These are phyloP conservation scores for Myoxocephalus aenaeus DNA, from an alignment of 2,797 vertebrate species.

Conservation along the genomic window DNA sequence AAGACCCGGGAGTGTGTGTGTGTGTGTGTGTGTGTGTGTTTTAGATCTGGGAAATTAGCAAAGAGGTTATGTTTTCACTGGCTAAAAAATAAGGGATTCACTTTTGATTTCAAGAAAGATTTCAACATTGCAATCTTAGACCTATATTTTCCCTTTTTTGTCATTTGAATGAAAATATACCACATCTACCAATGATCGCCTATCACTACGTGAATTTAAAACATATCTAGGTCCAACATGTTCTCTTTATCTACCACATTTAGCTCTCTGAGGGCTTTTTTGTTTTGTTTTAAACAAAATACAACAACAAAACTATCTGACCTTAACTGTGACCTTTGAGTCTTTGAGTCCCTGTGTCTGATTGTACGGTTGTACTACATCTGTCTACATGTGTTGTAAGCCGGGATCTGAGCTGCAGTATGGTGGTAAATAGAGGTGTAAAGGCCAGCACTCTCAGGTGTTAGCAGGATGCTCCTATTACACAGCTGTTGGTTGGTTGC, in stretches of 20 bases:
- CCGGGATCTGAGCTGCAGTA: constrained; percentile 20
- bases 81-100: not conserved
- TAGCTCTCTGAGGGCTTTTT: not conserved
- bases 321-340: constrained; percentile 12
- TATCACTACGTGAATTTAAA: not conserved
- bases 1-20: constrained; percentile 72
- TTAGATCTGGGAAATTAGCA: not conserved
- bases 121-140: not conserved
- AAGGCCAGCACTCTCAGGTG: constrained; percentile 70
- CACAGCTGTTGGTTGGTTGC: constrained; percentile 65
- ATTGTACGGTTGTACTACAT: constrained; percentile 29
- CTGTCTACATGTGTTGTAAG: constrained; percentile 39
- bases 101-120: not conserved
- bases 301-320: constrained; percentile 9
- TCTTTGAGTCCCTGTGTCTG: constrained; percentile 6
- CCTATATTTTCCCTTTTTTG: not conserved
- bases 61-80: not conserved
- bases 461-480: constrained; percentile 64
- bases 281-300: not conserved
- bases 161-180: not conserved
- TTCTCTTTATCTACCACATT: not conserved
- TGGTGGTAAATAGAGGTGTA: constrained; percentile 57
- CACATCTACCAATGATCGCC: not conserved
- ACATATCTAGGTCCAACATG: not conserved
- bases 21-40: constrained; percentile 18